These are phyloP conservation scores for Hanleya hanleyi DNA, from an alignment of 2,888 invertebrate species.

Conservation along the genomic window DNA sequence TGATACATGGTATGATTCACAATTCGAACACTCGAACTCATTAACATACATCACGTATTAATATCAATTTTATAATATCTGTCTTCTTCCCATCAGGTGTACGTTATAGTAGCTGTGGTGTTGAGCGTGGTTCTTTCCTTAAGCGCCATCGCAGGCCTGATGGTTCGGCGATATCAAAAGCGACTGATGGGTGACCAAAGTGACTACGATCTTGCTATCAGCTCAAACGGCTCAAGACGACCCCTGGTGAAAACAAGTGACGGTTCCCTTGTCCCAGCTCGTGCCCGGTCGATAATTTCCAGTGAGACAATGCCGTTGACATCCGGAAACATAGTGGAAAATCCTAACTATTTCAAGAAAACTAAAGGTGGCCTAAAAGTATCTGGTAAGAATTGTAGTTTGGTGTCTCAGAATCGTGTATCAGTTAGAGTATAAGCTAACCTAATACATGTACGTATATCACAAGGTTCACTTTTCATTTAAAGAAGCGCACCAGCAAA, in stretches of 20 bases:
- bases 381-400: too few species aligned
- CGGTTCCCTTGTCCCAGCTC: neutral
- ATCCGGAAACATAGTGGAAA: neutral
- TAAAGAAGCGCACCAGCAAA: too few species aligned
- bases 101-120: neutral
- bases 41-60: too few species aligned
- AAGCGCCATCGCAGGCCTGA: neutral
- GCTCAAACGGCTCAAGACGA: neutral
- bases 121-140: neutral
- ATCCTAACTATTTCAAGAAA: conserved; percentile 1
- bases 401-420: too few species aligned
- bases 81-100: too few species aligned
- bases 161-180: neutral
- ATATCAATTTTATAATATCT: too few species aligned
- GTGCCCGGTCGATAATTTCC: neutral
- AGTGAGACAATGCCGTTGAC: neutral
- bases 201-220: neutral
- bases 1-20: too few species aligned
- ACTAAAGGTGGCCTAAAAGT: neutral
- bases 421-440: too few species aligned
- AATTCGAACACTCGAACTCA: too few species aligned
- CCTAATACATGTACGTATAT: too few species aligned
- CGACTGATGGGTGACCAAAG: neutral
- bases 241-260: neutral
- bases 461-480: too few species aligned